Conservation (phyloP, 1,140 invertebrate species). For the Heliconius congener region DNA sequence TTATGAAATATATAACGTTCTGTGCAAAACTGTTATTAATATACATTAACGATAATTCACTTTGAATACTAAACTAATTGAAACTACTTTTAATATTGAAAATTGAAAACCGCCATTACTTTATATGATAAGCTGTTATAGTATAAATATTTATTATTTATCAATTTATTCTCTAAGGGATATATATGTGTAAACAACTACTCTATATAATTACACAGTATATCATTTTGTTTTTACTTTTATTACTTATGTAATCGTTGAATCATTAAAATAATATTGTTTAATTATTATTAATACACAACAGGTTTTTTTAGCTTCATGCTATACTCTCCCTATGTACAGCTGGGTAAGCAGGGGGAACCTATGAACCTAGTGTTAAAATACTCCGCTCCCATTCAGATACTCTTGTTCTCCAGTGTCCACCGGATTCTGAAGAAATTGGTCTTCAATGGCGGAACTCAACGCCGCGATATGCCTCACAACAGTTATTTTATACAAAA, state of each 20-base stretch:
- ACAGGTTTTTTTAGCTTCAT: too few relatives aligned
- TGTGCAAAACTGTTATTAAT: neutral
- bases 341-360: too few relatives aligned
- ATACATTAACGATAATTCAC: neutral
- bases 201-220: neutral
- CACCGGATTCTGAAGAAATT: too few relatives aligned
- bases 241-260: neutral
- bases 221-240: neutral
- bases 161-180: neutral
- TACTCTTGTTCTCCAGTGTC: too few relatives aligned
- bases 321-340: too few relatives aligned
- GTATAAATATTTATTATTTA: neutral
- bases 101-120: neutral
- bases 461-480: too few relatives aligned
- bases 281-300: too few relatives aligned
- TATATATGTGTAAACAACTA: neutral
- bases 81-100: slow-evolving; percentile 9
- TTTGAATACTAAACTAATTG: neutral
- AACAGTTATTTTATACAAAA: too few relatives aligned
- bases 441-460: too few relatives aligned
- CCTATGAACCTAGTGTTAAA: too few relatives aligned
- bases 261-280: neutral
- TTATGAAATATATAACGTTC: neutral
- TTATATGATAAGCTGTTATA: neutral
- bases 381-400: too few relatives aligned